phyloP scores from a whole-genome alignment of 1,140 invertebrate species.

The Drosophila lacteicornis region DNA sequence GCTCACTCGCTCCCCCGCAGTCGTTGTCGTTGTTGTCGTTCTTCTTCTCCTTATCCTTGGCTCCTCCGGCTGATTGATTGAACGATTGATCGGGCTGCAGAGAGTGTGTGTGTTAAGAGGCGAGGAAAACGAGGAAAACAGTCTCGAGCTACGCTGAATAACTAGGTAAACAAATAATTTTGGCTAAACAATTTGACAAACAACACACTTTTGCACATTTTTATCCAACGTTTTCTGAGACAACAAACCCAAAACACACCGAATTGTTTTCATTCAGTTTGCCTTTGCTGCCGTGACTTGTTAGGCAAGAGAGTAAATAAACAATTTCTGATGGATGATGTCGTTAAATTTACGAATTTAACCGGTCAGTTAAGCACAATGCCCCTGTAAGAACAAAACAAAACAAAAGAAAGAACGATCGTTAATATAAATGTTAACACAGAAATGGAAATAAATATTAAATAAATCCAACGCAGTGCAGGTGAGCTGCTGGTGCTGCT shows the following conservation, averaged over 20 bases:
- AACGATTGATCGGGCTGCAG: constrained; percentile 10
- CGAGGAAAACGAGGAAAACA: constrained; percentile 41
- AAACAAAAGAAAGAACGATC: constrained; percentile 4
- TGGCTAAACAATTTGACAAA: constrained; percentile 78
- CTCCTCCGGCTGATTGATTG: constrained; percentile 9
- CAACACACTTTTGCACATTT: constrained; percentile 80
- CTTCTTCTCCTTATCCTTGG: constrained; percentile 3
- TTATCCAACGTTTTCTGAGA: constrained; percentile 59
- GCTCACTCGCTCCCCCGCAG: constrained; percentile 1
- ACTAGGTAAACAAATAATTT: constrained; percentile 80
- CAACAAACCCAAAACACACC: constrained; percentile 40
- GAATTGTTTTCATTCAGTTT: constrained; percentile 32
- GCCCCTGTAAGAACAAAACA: constrained; percentile 7
- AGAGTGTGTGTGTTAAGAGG: constrained; percentile 30
- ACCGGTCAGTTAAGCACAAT: constrained; percentile 49
- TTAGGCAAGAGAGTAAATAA: constrained; percentile 48
- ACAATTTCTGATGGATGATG: constrained; percentile 31
- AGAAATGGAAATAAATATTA: background rate
- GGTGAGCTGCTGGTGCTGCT: constrained; percentile 9
- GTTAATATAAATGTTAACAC: constrained; percentile 1
- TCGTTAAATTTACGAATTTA: constrained; percentile 60
- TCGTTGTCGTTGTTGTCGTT: constrained; percentile 11
- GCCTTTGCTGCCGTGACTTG: constrained; percentile 39
- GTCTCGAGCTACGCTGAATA: constrained; percentile 62
- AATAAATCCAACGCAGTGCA: background rate